These are phyloP conservation scores for Napeogenes sylphis DNA, from an alignment of 2,888 invertebrate species.

Conservation along the genomic window DNA sequence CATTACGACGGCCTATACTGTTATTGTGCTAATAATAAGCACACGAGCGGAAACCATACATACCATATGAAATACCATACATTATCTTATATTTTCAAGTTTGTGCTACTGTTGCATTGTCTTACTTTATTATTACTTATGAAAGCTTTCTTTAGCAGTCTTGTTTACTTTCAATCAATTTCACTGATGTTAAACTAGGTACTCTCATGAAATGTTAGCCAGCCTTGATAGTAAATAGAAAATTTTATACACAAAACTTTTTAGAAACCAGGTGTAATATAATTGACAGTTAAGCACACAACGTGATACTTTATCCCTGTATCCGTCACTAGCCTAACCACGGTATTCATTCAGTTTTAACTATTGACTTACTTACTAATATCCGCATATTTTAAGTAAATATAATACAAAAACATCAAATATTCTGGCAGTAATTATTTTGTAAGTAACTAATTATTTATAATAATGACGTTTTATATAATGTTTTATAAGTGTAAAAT, in stretches of 20 bases:
- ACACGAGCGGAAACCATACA: no score
- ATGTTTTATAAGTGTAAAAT: no score
- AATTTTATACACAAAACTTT: background rate
- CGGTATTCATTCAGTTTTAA: slow-evolving; percentile 20
- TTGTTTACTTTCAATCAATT: no score
- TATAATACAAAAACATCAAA: background rate
- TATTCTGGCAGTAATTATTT: no score
- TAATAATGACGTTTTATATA: no score
- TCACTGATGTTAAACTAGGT: no score
- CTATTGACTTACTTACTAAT: slow-evolving; percentile 1
- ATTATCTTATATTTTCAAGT: background rate
- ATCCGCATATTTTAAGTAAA: background rate
- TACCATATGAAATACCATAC: no score
- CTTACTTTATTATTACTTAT: background rate
- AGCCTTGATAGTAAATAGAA: no score
- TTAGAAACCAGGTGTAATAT: background rate
- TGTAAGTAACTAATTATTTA: no score
- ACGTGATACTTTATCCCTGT: slow-evolving; percentile 8
- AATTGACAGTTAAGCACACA: slow-evolving; percentile 47
- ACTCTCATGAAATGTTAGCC: no score
- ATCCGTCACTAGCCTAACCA: background rate
- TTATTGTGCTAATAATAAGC: slow-evolving; percentile 15
- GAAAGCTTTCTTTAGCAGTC: no score
- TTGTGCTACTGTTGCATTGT: background rate
- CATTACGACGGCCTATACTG: slow-evolving; percentile 37